A percentile compares a stretch with the other conserved stretches of the same genome.
These are phyloP conservation scores for Anomalospiza imberbis DNA, from an alignment of 2,797 vertebrate species.

Conservation along the genomic window DNA sequence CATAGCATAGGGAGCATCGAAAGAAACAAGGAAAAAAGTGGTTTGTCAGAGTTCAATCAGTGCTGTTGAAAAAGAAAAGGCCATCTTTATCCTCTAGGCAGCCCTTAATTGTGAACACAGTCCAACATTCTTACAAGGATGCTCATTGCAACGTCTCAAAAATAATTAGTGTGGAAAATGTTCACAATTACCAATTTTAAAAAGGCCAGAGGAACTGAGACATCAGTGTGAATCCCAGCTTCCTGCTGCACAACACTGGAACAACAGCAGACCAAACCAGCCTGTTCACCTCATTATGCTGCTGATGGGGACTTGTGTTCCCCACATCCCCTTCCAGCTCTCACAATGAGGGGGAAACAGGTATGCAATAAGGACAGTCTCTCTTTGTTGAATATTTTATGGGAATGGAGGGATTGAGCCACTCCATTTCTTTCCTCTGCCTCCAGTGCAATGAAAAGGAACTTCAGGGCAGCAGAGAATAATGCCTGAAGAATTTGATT, in stretches of 20 bases:
- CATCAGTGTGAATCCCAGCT: not conserved
- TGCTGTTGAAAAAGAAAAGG: not conserved
- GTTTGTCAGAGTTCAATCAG: constrained; percentile 22
- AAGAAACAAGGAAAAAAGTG: constrained; percentile 40
- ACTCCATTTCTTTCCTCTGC: not conserved
- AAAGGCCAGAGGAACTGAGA: not conserved
- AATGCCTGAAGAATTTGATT: not conserved
- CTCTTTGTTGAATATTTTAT: not conserved
- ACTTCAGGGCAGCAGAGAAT: not conserved
- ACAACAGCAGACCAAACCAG: not conserved
- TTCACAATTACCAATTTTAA: not conserved
- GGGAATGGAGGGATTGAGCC: not conserved
- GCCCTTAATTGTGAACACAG: constrained; percentile 2
- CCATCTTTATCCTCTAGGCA: constrained; percentile 18
- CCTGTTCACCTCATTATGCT: not conserved
- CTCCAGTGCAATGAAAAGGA: not conserved
- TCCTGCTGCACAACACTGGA: not conserved
- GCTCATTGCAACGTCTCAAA: not conserved
- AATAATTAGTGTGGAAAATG: not conserved
- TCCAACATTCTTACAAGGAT: not conserved
- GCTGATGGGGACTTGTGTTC: not conserved
- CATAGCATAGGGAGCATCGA: constrained; percentile 16
- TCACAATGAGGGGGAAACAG: not conserved
- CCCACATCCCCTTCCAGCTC: not conserved
- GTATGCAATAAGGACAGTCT: not conserved